Conservation (phyloP, 2,888 invertebrate species). For the Stratiomys singularior region DNA sequence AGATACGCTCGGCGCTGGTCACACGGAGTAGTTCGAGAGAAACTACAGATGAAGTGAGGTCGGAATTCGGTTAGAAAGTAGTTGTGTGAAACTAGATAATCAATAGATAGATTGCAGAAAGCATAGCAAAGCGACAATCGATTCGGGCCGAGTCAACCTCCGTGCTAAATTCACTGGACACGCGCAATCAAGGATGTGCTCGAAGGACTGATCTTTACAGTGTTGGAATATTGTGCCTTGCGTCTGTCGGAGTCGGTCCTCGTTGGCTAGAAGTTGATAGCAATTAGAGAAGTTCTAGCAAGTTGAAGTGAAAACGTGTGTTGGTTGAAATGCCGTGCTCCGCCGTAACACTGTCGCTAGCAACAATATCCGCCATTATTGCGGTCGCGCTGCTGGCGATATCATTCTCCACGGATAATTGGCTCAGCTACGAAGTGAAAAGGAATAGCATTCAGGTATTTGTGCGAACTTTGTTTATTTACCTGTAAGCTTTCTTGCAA, state of each 20-base stretch:
- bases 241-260: neutral
- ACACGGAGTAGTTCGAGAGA: constrained; percentile 27
- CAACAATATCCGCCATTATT: constrained; percentile 94
- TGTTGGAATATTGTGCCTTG: neutral
- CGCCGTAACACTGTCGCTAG: constrained; percentile 93
- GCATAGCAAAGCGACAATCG: constrained; percentile 1
- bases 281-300: constrained; percentile 17
- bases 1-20: constrained; percentile 5
- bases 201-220: constrained; percentile 32
- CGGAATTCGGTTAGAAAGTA: constrained; percentile 46
- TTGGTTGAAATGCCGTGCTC: constrained; percentile 83
- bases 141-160: neutral
- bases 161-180: neutral
- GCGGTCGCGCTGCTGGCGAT: constrained; percentile 93
- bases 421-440: constrained; percentile 94
- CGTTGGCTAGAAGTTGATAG: neutral
- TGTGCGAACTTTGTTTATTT: constrained; percentile 46
- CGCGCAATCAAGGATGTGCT: constrained; percentile 36
- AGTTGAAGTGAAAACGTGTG: constrained; percentile 28
- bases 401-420: constrained; percentile 96
- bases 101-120: neutral
- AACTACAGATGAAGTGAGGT: constrained; percentile 42
- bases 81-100: constrained; percentile 5
- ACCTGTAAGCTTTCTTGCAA: neutral
- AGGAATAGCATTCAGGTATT: constrained; percentile 86